These are phyloP conservation scores for Taenioides sp. DNA, from an alignment of 2,797 vertebrate species.

Conservation along the genomic window DNA sequence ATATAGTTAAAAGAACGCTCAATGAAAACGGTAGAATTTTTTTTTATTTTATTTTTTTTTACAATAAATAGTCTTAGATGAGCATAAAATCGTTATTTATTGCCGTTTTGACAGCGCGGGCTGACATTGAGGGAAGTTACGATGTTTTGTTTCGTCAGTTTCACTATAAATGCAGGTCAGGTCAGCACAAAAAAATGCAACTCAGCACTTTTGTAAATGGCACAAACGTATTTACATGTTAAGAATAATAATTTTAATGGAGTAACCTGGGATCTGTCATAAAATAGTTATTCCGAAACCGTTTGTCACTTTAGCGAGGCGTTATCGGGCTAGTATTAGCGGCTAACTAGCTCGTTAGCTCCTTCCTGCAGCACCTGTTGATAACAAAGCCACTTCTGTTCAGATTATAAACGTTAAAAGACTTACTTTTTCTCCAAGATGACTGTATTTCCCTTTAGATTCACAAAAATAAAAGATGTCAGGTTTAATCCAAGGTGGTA, in stretches of 20 bases:
- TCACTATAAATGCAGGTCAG: constrained; percentile 17
- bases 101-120: constrained; percentile 2
- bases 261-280: neutral
- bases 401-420: constrained; percentile 12
- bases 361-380: constrained; percentile 67
- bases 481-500: neutral
- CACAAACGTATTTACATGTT: accelerated
- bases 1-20: neutral
- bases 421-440: constrained; percentile 45
- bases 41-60: neutral
- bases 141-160: constrained; percentile 25
- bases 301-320: neutral
- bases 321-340: constrained; percentile 51
- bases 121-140: constrained; percentile 15
- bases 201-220: neutral
- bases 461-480: neutral
- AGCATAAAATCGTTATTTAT: neutral
- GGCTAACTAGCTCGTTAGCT: constrained; percentile 54
- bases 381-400: constrained; percentile 66
- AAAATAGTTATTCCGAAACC: neutral
- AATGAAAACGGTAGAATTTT: neutral
- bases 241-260: neutral
- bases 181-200: neutral
- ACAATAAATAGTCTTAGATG: neutral
- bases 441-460: neutral